Base-by-base conservation (phyloP, 2,797 vertebrate genomes). In the Bufotes viridis region DNA sequence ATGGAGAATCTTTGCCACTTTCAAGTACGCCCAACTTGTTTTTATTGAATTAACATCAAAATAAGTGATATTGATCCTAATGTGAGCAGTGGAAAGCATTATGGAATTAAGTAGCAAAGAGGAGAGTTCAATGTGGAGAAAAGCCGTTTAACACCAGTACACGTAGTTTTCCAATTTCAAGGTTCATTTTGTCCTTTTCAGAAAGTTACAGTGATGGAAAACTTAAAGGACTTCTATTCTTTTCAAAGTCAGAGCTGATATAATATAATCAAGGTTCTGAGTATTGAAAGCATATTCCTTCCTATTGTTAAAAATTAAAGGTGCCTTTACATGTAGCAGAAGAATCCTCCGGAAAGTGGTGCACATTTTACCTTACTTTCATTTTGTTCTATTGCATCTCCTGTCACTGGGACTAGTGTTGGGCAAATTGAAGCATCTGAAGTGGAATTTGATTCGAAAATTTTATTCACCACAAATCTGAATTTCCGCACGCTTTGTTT, bases 21-120 rank as follows among this genome's bases (percentile, higher is more conserved):
- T 14, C 53, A 63, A 72, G 61, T 67, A 87, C 9, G 26, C 26
- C 12, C 57, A 60, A 84, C 78, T 55, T 79, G 34, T 65, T 87
- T 89, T 84, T 87, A 82, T 83, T 88, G 79, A 84, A 29, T 89
- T 82, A 88, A 91, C 91, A 90, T 81, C 34, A 83, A 29, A 90
- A 79, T 90, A 17, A 86, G 26, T 88, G 0, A 78, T 88, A 89
- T 82, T 87, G 88, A 29, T 61, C 22, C 69, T 81, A 84, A 90
- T 81, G 18, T 87, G 70, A 55, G 58, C 51, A 86, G 82, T 0
- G 0, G 24, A 87, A 14, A 49, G 18, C 26, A 13, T 82, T 91
- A 63, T 78, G 51, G 69, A 79, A 89, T 87, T 76, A 53, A 87
- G 67, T 57, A 63, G 78, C 24, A 84, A 12, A 83, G 74, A 74